Evolutionary conservation across 2,113 vertebrate species (phyloP).

Genomic region (Tricholaema leucomelas): DNA sequence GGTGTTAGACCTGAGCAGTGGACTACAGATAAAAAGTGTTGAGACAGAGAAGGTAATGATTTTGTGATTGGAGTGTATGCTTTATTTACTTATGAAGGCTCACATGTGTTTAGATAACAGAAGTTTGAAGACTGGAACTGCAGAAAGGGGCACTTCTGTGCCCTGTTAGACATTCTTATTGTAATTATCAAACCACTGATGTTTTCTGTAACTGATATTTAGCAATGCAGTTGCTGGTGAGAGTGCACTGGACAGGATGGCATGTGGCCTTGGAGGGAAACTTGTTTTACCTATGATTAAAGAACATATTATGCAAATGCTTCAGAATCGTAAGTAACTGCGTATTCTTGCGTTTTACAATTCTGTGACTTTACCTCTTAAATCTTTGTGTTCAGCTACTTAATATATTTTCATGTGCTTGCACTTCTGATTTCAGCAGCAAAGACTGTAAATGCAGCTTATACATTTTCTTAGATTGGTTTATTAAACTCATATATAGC

Average conservation of each 20-base stretch:
- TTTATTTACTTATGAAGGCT: neutral
- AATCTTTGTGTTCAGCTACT: neutral
- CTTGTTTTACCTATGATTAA: conserved; percentile 98
- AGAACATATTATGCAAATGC: conserved; percentile 98
- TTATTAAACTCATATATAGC: neutral
- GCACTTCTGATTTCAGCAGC: neutral
- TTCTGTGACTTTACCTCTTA: neutral
- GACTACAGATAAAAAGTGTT: neutral
- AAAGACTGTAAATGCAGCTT: neutral
- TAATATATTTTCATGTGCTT: neutral
- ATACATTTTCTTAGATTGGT: neutral
- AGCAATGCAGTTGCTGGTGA: conserved; percentile 98
- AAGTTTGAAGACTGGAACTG: neutral
- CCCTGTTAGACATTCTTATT: neutral
- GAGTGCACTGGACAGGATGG: conserved; percentile 95
- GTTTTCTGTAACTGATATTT: conserved; percentile 23
- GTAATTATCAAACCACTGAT: neutral
- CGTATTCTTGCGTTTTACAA: neutral
- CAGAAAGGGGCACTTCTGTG: neutral
- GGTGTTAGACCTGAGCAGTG: neutral
- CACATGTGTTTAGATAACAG: neutral
- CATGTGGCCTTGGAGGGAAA: conserved; percentile 96
- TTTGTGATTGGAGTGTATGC: neutral
- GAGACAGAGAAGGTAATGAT: neutral
- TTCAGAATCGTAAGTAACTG: conserved; percentile 91